Conservation (phyloP, 1,140 invertebrate genomes). For the Drosophila athabasca region DNA sequence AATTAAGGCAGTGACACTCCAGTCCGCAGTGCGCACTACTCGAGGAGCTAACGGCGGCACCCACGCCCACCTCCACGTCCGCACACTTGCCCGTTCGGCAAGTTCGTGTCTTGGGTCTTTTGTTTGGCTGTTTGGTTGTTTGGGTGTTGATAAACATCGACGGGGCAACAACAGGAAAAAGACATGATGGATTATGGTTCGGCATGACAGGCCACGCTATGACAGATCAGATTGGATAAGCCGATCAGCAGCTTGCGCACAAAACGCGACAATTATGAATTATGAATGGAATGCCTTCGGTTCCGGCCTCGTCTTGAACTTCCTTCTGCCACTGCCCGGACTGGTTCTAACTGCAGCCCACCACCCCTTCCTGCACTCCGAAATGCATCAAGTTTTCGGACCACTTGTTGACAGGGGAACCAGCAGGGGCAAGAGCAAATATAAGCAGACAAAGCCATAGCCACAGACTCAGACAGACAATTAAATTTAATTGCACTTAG, state of each 20-base stretch:
- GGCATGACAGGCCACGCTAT: conserved; percentile 35
- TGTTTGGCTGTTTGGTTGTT: conserved; percentile 57
- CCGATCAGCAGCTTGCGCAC: conserved; percentile 29
- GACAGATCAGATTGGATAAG: conserved; percentile 41
- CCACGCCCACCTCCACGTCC: conserved; percentile 11
- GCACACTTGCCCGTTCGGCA: conserved; percentile 16
- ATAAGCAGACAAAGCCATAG: background rate
- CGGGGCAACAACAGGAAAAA: conserved; percentile 20
- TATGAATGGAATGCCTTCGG: conserved; percentile 28
- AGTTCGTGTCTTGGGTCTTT: conserved; percentile 70
- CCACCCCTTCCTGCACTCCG: conserved; percentile 15
- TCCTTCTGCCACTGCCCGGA: conserved; percentile 8
- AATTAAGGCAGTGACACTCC: conserved; percentile 35
- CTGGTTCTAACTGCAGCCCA: conserved; percentile 32
- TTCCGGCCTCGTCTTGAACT: conserved; percentile 39
- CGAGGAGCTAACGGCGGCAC: conserved; percentile 19
- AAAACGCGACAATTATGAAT: conserved; percentile 34
- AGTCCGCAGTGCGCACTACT: conserved; percentile 31
- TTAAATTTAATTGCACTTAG: conserved; percentile 66
- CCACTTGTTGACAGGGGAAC: background rate
- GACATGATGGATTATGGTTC: conserved; percentile 24
- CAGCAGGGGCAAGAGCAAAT: conserved; percentile 16
- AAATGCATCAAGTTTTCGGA: too few species aligned
- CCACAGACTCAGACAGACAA: conserved; percentile 31
- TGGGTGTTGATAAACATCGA: conserved; percentile 22